Percentiles rank a stretch among this genome's conserved stretches.
Conservation (phyloP, 2,113 vertebrate species). For the Zosterops pallidus region DNA sequence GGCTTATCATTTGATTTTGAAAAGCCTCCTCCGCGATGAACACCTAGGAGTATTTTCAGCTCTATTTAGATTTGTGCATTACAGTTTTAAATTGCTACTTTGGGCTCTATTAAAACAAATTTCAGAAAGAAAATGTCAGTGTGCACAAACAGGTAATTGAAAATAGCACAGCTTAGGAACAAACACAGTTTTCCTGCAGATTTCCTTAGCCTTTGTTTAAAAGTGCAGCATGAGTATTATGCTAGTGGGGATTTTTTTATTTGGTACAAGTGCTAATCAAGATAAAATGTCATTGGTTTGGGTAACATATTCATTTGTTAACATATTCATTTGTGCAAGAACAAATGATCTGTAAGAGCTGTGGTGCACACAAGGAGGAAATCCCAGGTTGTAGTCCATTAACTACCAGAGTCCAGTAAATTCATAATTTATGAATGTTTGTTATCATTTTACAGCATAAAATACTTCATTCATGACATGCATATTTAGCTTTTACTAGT, state of each 20-base stretch:
- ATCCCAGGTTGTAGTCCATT: background rate
- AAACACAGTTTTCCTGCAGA: background rate
- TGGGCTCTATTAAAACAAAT: constrained; percentile 47
- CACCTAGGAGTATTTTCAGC: background rate
- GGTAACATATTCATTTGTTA: background rate
- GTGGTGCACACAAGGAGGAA: background rate
- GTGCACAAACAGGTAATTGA: constrained; percentile 35
- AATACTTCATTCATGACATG: background rate
- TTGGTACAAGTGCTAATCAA: constrained; percentile 6
- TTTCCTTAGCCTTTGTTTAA: constrained; percentile 33
- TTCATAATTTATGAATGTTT: background rate
- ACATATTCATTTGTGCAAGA: background rate
- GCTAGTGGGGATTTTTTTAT: background rate
- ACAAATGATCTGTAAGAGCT: background rate
- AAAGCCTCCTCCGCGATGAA: background rate
- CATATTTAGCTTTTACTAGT: background rate
- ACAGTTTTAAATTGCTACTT: constrained; percentile 46
- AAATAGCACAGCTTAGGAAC: constrained; percentile 25
- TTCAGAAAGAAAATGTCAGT: constrained; percentile 46
- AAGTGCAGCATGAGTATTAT: background rate
- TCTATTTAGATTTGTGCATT: constrained; percentile 45
- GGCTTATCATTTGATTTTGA: constrained; percentile 11
- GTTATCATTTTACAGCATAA: background rate
- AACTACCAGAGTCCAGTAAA: background rate
- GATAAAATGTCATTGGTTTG: background rate